Evolutionary conservation across 2,888 invertebrate species (phyloP), one percentile per base, ranked within the genome.

Genomic region (Zele albiditarsus): DNA sequence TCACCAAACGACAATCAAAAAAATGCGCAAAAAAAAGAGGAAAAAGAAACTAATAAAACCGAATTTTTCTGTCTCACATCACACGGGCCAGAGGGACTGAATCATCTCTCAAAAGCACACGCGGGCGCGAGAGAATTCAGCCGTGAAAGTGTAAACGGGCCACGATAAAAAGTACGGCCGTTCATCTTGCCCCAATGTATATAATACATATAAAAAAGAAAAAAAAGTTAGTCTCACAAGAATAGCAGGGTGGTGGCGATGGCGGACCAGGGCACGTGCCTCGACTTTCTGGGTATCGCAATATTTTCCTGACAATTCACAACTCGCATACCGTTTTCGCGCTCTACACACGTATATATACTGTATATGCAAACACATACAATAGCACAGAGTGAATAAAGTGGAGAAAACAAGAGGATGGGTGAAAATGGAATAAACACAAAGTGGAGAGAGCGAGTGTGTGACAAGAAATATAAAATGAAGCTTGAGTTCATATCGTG

Each of bases 21-120:
- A 53, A 23, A 23, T 1, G n/a, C 3, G 42, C 8, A 46, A n/a
- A 16, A 82, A 80, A 80, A 82, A 82, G 77, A 78, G 2, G 2
- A 20, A n/a, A 53, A 53, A 31, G 0, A 38, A 38, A 38, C n/a
- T 38, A 38, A 38, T 12, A 38, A 38, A 38, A n/a, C n/a, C 14
- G 42, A 62, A 62, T 31, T 62, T 31, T 62, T 60, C 58, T 58
- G 38, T 70, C 70, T 69, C 33, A 25, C 38, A 57, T 20, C 38
- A 12, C 33, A 60, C 57, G 23, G 28, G 28, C 25, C 16, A 23
- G 57, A 28, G 27, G 27, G 62, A 60, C 71, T 62, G 71, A 71
- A 71, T 62, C 62, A 71, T 71, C 62, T 38, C n/a, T 25, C 53
- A 20, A 53, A 53, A 53, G 53, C 53, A 53, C 53, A 20, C 53